These are phyloP conservation scores for Lutjanus argentimaculatus DNA, from an alignment of 2,797 vertebrate species.

Conservation along the genomic window DNA sequence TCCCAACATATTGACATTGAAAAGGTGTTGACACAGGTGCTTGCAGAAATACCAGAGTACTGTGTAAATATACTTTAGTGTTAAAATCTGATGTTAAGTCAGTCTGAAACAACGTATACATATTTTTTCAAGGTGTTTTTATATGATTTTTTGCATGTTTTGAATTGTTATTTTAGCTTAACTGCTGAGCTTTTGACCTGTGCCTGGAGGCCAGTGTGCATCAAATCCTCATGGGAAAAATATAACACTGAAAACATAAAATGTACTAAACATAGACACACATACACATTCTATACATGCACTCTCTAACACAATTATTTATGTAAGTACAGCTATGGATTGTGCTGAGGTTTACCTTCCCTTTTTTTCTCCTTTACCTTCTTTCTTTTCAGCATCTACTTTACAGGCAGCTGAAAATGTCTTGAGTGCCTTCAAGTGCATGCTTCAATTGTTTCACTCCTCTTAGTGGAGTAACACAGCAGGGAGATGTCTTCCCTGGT, in stretches of 20 bases:
- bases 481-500: constrained; percentile 55
- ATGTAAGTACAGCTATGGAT: constrained; percentile 29
- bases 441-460: constrained; percentile 69
- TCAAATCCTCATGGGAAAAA: constrained; percentile 3
- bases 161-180: too few species aligned
- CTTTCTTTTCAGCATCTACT: constrained; percentile 38
- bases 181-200: not conserved
- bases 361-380: not conserved
- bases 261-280: constrained; percentile 12
- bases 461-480: constrained; percentile 61
- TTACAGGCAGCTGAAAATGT: constrained; percentile 43
- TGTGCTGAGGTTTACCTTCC: constrained; percentile 9
- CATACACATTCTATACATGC: not conserved
- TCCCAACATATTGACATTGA: constrained; percentile 7
- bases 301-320: constrained; percentile 4
- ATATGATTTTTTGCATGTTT: not conserved
- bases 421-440: constrained; percentile 68
- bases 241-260: constrained; percentile 16
- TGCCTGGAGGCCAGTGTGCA: not conserved
- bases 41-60: constrained; percentile 16
- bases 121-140: not conserved
- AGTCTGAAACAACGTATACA: constrained; percentile 2
- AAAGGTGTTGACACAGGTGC: constrained; percentile 46
- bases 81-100: constrained; percentile 10
- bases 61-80: constrained; percentile 11